Percentiles rank a stretch among this genome's conserved stretches.
Conservation (phyloP, 2,113 vertebrate species). For the Phocoena sinus region DNA sequence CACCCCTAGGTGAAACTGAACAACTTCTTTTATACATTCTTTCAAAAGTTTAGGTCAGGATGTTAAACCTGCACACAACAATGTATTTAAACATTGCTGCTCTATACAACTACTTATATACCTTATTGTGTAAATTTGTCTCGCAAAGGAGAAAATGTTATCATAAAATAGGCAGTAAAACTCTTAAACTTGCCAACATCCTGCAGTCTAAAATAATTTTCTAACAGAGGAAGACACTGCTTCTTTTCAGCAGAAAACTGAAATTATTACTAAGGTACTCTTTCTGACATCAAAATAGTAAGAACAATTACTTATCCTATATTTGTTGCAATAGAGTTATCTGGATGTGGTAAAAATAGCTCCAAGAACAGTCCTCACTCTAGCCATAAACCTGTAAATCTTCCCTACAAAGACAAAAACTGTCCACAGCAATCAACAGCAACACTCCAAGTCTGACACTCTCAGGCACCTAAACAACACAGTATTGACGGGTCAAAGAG, state of each 20-base stretch:
- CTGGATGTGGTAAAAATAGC: neutral
- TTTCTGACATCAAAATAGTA: conserved; percentile 32
- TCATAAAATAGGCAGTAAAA: conserved; percentile 12
- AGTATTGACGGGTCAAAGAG: neutral
- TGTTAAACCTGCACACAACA: neutral
- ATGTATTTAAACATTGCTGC: neutral
- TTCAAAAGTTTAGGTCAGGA: neutral
- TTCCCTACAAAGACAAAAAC: conserved; percentile 5
- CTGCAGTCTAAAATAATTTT: conserved; percentile 31
- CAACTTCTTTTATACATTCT: neutral
- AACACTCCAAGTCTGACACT: neutral
- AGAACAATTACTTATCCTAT: neutral
- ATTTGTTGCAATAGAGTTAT: conserved; percentile 2
- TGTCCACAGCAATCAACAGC: neutral
- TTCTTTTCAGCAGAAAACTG: conserved; percentile 25
- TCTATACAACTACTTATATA: neutral
- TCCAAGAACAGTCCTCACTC: conserved; percentile 3
- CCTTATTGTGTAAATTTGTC: neutral
- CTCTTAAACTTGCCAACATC: conserved; percentile 23
- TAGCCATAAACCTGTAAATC: conserved; percentile 1
- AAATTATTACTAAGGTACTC: neutral
- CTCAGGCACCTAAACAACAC: neutral
- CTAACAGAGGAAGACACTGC: neutral
- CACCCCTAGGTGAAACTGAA: neutral
- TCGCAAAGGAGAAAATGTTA: conserved; percentile 20